phyloP scores from a whole-genome alignment of 2,888 invertebrate genomes.

The Clanis bilineata region DNA sequence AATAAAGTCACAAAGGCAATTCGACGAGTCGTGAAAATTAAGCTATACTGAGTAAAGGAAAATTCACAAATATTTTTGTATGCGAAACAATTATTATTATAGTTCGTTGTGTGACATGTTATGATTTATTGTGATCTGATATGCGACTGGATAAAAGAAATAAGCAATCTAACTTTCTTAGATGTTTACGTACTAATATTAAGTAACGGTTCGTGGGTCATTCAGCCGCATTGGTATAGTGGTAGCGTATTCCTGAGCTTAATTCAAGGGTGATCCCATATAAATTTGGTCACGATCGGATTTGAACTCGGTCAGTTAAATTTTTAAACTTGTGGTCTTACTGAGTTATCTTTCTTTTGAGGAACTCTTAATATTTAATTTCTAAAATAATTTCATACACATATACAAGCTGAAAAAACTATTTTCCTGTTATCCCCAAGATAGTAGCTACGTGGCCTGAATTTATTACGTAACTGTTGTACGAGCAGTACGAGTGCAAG shows the following conservation, averaged over 20 bases:
- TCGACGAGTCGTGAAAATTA: background rate
- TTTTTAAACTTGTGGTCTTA: too few species aligned
- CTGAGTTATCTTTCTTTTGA: too few species aligned
- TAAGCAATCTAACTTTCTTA: constrained; percentile 7
- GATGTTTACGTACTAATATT: background rate
- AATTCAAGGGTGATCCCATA: too few species aligned
- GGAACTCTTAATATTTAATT: background rate
- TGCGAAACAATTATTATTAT: constrained; percentile 12
- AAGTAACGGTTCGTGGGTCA: too few species aligned
- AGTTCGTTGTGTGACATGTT: background rate
- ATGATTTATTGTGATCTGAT: constrained; percentile 15
- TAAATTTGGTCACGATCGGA: too few species aligned
- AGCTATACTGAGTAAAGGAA: background rate
- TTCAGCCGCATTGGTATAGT: too few species aligned
- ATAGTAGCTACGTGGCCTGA: background rate
- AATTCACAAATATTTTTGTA: background rate
- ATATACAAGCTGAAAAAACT: background rate
- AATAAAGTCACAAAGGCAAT: background rate
- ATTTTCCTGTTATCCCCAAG: background rate
- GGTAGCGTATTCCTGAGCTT: too few species aligned
- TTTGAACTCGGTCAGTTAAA: too few species aligned
- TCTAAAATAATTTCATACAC: background rate
- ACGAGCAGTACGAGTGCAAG: background rate
- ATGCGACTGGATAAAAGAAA: background rate
- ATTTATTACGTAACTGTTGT: background rate